A percentile compares a stretch with the other conserved stretches of the same genome.
These are phyloP conservation scores for Cordylochernes scorpioides DNA, from an alignment of 2,888 invertebrate genomes.

Conservation along the genomic window DNA sequence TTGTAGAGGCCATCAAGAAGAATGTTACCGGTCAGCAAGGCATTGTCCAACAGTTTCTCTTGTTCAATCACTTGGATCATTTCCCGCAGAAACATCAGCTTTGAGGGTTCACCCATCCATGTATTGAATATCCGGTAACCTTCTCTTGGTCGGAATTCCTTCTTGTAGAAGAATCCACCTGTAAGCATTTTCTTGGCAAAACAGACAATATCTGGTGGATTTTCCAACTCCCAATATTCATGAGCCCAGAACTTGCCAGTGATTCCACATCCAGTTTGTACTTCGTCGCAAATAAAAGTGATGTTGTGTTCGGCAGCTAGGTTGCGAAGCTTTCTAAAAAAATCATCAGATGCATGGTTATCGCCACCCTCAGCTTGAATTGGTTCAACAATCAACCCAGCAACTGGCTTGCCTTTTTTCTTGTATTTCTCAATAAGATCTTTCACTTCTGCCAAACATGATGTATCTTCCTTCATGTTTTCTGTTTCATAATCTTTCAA, in stretches of 20 bases:
- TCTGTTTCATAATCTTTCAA: slow-evolving; percentile 44
- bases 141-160: slow-evolving; percentile 44
- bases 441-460: slow-evolving; percentile 33
- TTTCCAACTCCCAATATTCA: slow-evolving; percentile 58
- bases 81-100: slow-evolving; percentile 55
- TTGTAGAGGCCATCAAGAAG: slow-evolving; percentile 25
- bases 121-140: slow-evolving; percentile 85
- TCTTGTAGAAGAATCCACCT: slow-evolving; percentile 65
- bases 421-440: slow-evolving; percentile 37
- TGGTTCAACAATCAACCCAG: slow-evolving; percentile 74
- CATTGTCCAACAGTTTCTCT: slow-evolving; percentile 46
- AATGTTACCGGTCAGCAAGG: slow-evolving; percentile 35
- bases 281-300: slow-evolving; percentile 74
- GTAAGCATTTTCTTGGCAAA: slow-evolving; percentile 95
- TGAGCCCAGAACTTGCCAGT: slow-evolving; percentile 96
- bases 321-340: slow-evolving; percentile 55
- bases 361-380: slow-evolving; percentile 96
- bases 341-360: slow-evolving; percentile 62
- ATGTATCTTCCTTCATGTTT: slow-evolving; percentile 54
- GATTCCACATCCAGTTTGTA: slow-evolving; percentile 87
- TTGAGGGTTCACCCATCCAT: slow-evolving; percentile 96
- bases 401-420: slow-evolving; percentile 40
- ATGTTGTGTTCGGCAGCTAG: slow-evolving; percentile 42
- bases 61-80: slow-evolving; percentile 51
- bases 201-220: slow-evolving; percentile 71